Base-by-base conservation (phyloP, 2,113 vertebrate genomes). In the Ariopsis seemanni region DNA sequence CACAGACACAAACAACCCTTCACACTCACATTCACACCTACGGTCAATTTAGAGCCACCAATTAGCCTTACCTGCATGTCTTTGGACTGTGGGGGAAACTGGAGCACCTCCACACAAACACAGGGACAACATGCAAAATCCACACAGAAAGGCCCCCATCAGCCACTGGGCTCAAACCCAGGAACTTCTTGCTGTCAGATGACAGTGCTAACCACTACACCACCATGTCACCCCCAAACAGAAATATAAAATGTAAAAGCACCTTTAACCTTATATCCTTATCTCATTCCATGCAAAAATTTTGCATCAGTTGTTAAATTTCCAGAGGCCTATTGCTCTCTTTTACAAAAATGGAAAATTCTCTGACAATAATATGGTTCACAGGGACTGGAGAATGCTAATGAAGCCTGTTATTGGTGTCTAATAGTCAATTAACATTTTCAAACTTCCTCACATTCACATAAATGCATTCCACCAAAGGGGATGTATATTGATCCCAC, bases 401-500 rank as follows among this genome's bases (percentile, higher is more conserved):
- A 86, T 80, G 60, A 86, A 78, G 42, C 77, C 72, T 67, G 30
- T 84, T 88, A 78, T 78, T 67, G 60, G n/a, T 57, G 53, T 48
- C 48, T 48, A 58, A 84, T 84, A 78, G 62, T 57, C 72, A 78
- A 77, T 84, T 63, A 77, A 55, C 58, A 87, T 75, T 67, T 34
- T 53, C 53, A 88, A 78, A 79, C 34, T 60, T 72, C 69, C 79
- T 81, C 50, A 48, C 78, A 60, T 87, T 83, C 57, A 60, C 42
- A 83, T 82, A 62, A 88, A 84, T 69, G 10, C 71, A 75, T 65
- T 75, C 53, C 48, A 84, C 71, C 30, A 27, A 22, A 79, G 25
- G 12, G 48, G 69, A 75, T 7, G 17, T 84, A 77, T 88, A 88
- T 88, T 84, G 71, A 88, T 88, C 72, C 27, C 71, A 57, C 42